Evolutionary conservation across 2,888 invertebrate genomes (phyloP), one percentile per base, ranked within the genome.

Genomic region (Chouioia cunea): DNA sequence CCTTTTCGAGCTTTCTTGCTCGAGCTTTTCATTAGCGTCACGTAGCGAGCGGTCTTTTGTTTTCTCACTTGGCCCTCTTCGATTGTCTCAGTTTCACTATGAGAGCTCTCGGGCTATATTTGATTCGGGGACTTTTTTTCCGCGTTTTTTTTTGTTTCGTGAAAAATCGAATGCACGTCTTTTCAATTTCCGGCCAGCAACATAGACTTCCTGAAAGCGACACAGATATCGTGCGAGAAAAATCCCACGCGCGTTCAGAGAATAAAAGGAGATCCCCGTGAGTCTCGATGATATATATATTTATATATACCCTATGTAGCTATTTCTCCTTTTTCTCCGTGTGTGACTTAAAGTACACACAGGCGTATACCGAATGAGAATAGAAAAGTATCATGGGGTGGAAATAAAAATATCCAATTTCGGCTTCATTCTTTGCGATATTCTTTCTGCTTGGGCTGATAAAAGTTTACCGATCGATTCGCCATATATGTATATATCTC

Each of bases 181-280:
- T 74, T 74, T 76, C 74, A 74, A 76, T 76, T 76, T 76, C 73
- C 74, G 71, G 71, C 63, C 71, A 64, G 62, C 62, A 65, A 67
- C 67, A 6, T 58, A 56, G 70, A 73, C 64, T 73, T 71, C 73
- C 73, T 57, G 68, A 58, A 67, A 52, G 18, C 60, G 50, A 27
- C 48, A 48, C 43, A 44, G 62, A 63, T 63, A 70, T 70, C 65
- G 46, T 52, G 27, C 53, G 69, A 59, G 54, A 70, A 65, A 70
- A 65, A 59, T 54, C 54, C 56, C 48, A 8, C 44, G 58, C 56
- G 52, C 14, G 56, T 20, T 4, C 8, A n/a, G 62, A 63, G 62
- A 71, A 71, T 71, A 71, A 71, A 71, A 71, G 66, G 50, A 65
- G 62, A 57, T 66, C 66, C 50, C 57, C 62, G 62, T 60, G 52